Conservation (phyloP, 2,888 invertebrate species). For the Acronicta alni region DNA sequence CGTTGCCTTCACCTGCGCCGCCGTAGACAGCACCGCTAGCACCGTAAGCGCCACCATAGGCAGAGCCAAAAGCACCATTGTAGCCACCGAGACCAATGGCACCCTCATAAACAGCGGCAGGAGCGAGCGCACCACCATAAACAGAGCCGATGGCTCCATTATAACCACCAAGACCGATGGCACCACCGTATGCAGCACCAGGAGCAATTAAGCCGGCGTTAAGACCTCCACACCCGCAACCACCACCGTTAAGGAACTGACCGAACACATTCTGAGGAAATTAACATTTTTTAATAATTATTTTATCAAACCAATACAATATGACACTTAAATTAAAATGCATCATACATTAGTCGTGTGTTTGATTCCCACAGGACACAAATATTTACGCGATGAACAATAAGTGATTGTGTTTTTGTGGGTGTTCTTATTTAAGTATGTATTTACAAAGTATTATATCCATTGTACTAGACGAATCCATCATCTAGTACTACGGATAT, state of each 20-base stretch:
- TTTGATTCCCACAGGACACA: too few species aligned
- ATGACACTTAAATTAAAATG: too few species aligned
- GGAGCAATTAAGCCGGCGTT: slow-evolving; percentile 20
- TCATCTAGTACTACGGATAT: too few species aligned
- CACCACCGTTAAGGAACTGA: neutral
- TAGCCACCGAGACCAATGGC: neutral
- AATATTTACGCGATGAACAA: too few species aligned
- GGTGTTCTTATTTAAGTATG: too few species aligned
- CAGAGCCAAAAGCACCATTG: neutral
- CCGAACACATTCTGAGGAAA: slow-evolving; percentile 3
- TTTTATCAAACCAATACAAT: too few species aligned
- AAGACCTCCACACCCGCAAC: slow-evolving; percentile 1
- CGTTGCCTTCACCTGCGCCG: slow-evolving; percentile 35
- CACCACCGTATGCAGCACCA: slow-evolving; percentile 3
- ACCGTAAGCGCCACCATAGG: neutral
- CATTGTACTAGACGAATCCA: too few species aligned
- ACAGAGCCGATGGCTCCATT: neutral
- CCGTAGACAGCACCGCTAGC: slow-evolving; percentile 21
- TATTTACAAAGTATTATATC: too few species aligned
- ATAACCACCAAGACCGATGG: neutral
- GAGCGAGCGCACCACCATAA: too few species aligned
- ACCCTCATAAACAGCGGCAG: neutral
- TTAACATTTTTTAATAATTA: neutral
- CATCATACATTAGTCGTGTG: too few species aligned
- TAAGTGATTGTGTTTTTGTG: too few species aligned